Conservation (phyloP, 92 coral and sea anemone genomes). For the Palythoa grandiflora region DNA sequence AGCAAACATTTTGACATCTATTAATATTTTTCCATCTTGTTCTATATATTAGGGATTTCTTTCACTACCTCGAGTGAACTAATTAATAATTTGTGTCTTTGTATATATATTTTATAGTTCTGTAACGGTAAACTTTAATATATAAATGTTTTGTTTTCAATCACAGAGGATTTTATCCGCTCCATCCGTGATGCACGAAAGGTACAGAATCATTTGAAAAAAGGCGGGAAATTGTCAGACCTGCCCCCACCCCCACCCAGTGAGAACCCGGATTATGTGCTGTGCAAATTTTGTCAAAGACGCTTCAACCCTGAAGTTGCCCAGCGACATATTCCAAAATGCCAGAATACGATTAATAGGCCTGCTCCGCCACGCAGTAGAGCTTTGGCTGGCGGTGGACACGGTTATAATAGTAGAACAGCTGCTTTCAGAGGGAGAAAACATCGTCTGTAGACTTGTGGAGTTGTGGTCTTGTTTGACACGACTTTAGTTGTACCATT, state of each 20-base stretch:
- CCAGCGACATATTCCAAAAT: slow-evolving; percentile 97
- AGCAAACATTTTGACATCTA: no score
- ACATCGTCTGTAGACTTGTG: slow-evolving; percentile 4
- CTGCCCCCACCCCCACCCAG: slow-evolving; percentile 98
- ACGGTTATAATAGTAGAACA: slow-evolving; percentile 36
- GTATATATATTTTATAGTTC: no score
- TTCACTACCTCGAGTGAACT: no score
- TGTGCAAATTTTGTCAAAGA: slow-evolving; percentile 88
- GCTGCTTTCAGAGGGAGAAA: slow-evolving; percentile 54
- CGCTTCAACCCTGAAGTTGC: slow-evolving; percentile 96
- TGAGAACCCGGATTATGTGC: slow-evolving; percentile 97
- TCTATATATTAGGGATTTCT: no score
- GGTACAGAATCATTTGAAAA: slow-evolving; percentile 83
- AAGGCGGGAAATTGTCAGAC: slow-evolving; percentile 94
- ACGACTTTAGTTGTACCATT: no score
- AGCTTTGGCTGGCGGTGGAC: slow-evolving; percentile 74
- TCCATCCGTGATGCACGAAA: slow-evolving; percentile 94
- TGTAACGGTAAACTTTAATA: neutral
- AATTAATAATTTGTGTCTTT: no score
- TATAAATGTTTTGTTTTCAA: neutral
- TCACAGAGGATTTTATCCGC: slow-evolving; percentile 93
- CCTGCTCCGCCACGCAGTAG: slow-evolving; percentile 96
- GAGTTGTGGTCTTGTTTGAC: neutral
- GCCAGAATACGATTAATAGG: slow-evolving; percentile 84
- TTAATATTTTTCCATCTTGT: no score